phyloP scores from a whole-genome alignment of 2,113 vertebrate species.

The Pseudonaja textilis region DNA sequence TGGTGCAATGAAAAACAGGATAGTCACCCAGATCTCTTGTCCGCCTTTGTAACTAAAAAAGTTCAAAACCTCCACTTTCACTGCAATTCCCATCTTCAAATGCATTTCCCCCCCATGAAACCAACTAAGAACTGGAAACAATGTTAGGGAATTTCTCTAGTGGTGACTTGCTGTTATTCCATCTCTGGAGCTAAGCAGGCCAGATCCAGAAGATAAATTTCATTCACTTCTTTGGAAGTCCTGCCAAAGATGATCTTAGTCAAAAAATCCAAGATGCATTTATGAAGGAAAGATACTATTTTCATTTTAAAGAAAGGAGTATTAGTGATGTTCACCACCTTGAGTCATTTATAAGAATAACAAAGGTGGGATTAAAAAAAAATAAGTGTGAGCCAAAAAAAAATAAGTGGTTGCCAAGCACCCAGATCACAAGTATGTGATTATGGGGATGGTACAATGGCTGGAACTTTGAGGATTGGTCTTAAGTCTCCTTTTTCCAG shows the following conservation, averaged over 20 bases:
- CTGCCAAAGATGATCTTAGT: not conserved
- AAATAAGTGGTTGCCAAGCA: not conserved
- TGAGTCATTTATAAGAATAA: not conserved
- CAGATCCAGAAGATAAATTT: not conserved
- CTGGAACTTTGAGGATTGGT: not conserved
- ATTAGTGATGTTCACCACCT: not conserved
- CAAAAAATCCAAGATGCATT: not conserved
- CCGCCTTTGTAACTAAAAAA: not conserved
- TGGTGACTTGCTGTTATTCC: not conserved
- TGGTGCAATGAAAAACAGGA: not conserved
- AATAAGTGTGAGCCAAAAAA: not conserved
- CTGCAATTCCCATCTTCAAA: not conserved
- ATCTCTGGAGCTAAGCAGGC: not conserved
- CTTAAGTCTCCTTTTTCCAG: not conserved
- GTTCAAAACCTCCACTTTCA: not conserved
- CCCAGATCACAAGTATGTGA: not conserved
- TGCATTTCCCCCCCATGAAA: not conserved
- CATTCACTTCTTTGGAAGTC: not conserved
- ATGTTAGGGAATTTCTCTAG: not conserved
- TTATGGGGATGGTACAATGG: not conserved
- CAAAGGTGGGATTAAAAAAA: not conserved
- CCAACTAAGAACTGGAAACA: not conserved
- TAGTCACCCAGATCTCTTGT: not conserved
- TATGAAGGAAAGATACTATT: not conserved
- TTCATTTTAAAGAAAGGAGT: not conserved